Conservation (phyloP, 2,888 invertebrate species). For the Graphium colonna region DNA sequence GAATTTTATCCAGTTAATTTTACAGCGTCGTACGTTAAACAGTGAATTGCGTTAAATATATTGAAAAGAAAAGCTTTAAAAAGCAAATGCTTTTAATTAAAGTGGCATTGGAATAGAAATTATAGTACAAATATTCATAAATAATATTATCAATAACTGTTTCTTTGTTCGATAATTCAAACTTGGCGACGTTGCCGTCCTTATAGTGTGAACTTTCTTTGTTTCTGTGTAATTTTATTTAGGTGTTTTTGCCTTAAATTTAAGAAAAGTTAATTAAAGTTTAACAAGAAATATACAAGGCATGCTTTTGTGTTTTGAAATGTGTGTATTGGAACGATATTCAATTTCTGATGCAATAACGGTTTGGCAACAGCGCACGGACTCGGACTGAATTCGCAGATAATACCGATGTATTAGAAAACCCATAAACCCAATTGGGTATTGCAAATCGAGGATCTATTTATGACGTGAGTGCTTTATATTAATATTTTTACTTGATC, state of each 20-base stretch:
- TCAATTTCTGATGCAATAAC: constrained; percentile 74
- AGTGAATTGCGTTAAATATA: constrained; percentile 2
- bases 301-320: constrained; percentile 66
- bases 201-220: constrained; percentile 39
- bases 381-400: constrained; percentile 55
- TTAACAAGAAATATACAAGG: constrained; percentile 42
- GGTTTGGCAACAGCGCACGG: constrained; percentile 73
- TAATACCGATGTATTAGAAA: constrained; percentile 59
- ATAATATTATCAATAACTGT: constrained; percentile 4
- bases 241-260: constrained; percentile 4
- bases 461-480: constrained; percentile 62
- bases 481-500: neutral
- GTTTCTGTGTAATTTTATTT: constrained; percentile 23
- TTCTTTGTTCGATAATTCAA: constrained; percentile 54
- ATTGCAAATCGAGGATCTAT: constrained; percentile 42
- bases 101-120: neutral
- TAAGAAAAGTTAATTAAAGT: constrained; percentile 14
- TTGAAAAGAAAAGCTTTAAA: neutral
- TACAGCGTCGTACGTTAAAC: constrained; percentile 15
- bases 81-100: neutral
- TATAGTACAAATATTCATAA: neutral
- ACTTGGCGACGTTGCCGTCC: constrained; percentile 70
- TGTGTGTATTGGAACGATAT: constrained; percentile 65
- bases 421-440: constrained; percentile 45
- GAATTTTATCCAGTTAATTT: constrained; percentile 42